These are phyloP conservation scores for Cepaea nemoralis DNA, from an alignment of 1,140 invertebrate genomes.

Conservation along the genomic window DNA sequence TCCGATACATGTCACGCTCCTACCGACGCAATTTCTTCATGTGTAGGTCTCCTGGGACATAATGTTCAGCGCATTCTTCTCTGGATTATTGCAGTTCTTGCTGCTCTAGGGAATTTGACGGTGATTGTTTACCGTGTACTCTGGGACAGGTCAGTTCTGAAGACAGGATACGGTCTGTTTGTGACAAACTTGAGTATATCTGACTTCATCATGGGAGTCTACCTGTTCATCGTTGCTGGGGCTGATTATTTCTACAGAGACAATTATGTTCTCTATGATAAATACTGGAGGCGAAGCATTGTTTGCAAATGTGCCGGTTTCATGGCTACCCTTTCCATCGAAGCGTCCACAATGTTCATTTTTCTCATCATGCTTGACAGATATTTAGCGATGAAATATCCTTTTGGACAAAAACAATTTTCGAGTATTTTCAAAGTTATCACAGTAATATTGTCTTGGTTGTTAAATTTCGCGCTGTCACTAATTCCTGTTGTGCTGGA, in stretches of 20 bases:
- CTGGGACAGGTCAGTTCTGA: constrained; percentile 2
- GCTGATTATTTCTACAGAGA: constrained; percentile 45
- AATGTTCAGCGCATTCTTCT: constrained; percentile 48
- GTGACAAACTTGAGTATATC: constrained; percentile 59
- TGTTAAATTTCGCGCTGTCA: background rate
- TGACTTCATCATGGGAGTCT: constrained; percentile 67
- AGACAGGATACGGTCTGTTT: constrained; percentile 52
- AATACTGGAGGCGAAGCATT: constrained; percentile 50
- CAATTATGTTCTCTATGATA: constrained; percentile 54
- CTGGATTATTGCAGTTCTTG: constrained; percentile 52
- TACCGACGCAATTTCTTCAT: constrained; percentile 52
- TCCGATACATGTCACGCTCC: constrained; percentile 47
- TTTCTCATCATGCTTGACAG: constrained; percentile 54
- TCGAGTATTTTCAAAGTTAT: background rate
- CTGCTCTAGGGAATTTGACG: constrained; percentile 50
- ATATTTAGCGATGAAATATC: constrained; percentile 53
- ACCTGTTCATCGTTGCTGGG: constrained; percentile 60
- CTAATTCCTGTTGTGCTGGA: background rate
- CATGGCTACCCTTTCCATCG: constrained; percentile 54
- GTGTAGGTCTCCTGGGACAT: constrained; percentile 48
- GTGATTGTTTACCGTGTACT: constrained; percentile 47
- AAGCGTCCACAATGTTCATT: constrained; percentile 40
- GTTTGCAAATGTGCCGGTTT: constrained; percentile 59
- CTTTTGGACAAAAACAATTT: constrained; percentile 45
- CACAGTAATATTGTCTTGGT: background rate